A percentile compares a stretch with the other conserved stretches of the same genome.
phyloP scores from a whole-genome alignment of 2,888 invertebrate genomes.

The Neelides folsomi region DNA sequence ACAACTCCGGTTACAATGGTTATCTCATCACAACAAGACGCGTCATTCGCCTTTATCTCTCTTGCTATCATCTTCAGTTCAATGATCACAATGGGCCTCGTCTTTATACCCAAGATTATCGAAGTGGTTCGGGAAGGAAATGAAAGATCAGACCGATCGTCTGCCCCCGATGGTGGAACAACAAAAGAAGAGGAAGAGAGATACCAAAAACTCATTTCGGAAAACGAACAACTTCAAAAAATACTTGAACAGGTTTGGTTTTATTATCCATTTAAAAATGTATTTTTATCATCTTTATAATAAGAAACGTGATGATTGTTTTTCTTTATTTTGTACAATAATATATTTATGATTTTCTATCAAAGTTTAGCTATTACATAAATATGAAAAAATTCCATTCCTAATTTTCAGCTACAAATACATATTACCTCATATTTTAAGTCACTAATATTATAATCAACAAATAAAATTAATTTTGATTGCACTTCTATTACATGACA shows the following conservation, averaged over 20 bases:
- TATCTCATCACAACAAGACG: conserved; percentile 93
- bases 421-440: too few species aligned
- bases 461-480: too few species aligned
- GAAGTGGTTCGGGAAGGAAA: conserved; percentile 65
- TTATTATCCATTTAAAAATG: neutral
- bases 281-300: neutral
- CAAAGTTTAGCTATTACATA: too few species aligned
- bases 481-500: too few species aligned
- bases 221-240: conserved; percentile 92
- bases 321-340: too few species aligned
- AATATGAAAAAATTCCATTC: too few species aligned
- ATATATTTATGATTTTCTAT: too few species aligned
- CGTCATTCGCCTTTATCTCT: conserved; percentile 91
- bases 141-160: conserved; percentile 37
- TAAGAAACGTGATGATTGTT: too few species aligned
- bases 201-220: conserved; percentile 77
- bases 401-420: too few species aligned
- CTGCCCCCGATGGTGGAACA: conserved; percentile 55
- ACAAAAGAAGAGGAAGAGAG: conserved; percentile 89
- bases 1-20: conserved; percentile 96
- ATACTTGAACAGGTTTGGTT: conserved; percentile 72
- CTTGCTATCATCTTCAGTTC: conserved; percentile 94
- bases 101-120: conserved; percentile 95
- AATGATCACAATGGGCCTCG: conserved; percentile 94
- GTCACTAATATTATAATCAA: too few species aligned